Percentiles rank a stretch among this genome's conserved stretches.
Conservation (phyloP, 1,140 invertebrate species). For the Cyclargus thomasi region DNA sequence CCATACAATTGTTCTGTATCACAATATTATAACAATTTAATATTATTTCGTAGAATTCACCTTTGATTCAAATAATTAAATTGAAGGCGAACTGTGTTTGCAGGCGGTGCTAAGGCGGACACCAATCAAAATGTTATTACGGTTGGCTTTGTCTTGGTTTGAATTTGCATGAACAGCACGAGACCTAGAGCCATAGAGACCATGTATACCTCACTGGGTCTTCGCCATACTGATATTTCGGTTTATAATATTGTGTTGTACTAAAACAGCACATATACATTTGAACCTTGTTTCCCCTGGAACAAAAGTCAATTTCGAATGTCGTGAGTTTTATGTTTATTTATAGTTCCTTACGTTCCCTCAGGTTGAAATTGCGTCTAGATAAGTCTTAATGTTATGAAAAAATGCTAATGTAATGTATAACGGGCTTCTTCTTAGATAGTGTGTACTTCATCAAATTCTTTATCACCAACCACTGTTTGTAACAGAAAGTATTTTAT, state of each 20-base stretch:
- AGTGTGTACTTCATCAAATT: neutral
- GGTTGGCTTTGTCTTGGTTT: neutral
- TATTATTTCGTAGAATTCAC: neutral
- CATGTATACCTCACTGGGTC: neutral
- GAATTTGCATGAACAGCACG: neutral
- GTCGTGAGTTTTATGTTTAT: neutral
- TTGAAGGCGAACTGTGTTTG: neutral
- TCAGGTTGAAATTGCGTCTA: neutral
- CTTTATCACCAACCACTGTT: no score
- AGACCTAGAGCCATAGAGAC: neutral
- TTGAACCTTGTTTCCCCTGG: neutral
- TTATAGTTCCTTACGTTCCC: neutral
- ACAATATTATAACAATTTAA: neutral
- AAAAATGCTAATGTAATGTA: neutral
- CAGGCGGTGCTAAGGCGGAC: neutral
- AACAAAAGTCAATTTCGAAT: neutral
- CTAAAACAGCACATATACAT: neutral
- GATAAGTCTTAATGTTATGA: slow-evolving; percentile 3
- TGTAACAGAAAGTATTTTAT: no score
- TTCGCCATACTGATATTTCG: neutral
- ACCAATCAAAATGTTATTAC: slow-evolving; percentile 5
- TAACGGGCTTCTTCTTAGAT: neutral
- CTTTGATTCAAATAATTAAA: slow-evolving; percentile 6
- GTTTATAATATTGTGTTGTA: neutral
- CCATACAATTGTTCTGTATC: no score